phyloP scores from a whole-genome alignment of 2,797 vertebrate genomes.

The Pogonophryne albipinna region DNA sequence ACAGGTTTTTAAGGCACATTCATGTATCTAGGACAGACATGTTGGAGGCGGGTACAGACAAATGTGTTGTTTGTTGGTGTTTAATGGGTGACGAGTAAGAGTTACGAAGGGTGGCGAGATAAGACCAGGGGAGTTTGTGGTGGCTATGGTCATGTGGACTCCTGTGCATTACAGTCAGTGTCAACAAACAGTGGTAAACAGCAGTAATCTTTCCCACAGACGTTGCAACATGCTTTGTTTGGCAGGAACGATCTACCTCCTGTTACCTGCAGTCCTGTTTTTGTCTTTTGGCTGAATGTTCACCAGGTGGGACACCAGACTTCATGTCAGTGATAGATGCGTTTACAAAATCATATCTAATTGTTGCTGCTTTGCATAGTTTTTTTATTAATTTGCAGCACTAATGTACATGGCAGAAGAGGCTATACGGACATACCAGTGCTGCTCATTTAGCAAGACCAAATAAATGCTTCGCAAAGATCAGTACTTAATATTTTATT shows the following conservation, averaged over 20 bases:
- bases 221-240: neutral
- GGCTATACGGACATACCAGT: neutral
- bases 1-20: conserved; percentile 21
- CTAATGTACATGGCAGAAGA: neutral
- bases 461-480: neutral
- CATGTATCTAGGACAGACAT: conserved; percentile 14
- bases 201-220: neutral
- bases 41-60: neutral
- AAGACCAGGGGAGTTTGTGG: no score
- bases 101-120: no score
- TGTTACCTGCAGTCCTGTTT: neutral
- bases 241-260: neutral
- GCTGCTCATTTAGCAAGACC: neutral
- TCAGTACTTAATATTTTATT: neutral
- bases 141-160: no score
- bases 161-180: no score
- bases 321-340: neutral
- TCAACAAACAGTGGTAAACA: no score
- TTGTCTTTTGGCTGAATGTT: neutral
- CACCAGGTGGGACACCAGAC: neutral
- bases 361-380: neutral
- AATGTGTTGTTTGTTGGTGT: conserved; percentile 3
- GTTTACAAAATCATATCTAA: neutral
- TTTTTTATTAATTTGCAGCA: neutral
- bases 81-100: neutral